A percentile compares a stretch with the other conserved stretches of the same genome.
Conservation (phyloP, 2,888 invertebrate species). For the Hyles lineata region DNA sequence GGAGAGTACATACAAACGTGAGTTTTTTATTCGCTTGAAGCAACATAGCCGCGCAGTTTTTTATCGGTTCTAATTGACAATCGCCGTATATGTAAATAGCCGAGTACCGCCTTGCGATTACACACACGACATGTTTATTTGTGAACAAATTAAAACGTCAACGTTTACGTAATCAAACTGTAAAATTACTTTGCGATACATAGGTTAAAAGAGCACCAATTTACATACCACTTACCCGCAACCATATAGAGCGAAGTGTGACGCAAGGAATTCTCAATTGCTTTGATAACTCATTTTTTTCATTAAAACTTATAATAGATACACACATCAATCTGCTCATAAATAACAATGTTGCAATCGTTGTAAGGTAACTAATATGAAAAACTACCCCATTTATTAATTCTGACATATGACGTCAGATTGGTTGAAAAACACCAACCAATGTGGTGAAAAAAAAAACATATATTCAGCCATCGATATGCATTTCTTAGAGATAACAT, state of each 20-base stretch:
- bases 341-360: too few relatives aligned
- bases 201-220: not conserved
- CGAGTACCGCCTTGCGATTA: not conserved
- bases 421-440: too few relatives aligned
- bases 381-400: too few relatives aligned
- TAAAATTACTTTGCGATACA: not conserved
- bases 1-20: not conserved
- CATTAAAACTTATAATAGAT: too few relatives aligned
- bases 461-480: too few relatives aligned
- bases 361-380: too few relatives aligned
- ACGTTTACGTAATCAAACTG: constrained; percentile 8
- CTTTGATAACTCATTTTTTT: too few relatives aligned
- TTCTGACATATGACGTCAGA: too few relatives aligned
- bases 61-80: constrained; percentile 1
- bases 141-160: not conserved
- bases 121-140: constrained; percentile 2
- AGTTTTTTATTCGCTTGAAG: not conserved
- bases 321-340: too few relatives aligned
- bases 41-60: not conserved
- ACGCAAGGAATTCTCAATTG: too few relatives aligned
- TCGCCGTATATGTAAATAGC: constrained; percentile 9
- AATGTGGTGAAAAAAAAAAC: too few relatives aligned
- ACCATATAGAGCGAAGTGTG: not conserved
- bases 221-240: not conserved
- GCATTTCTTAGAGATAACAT: too few relatives aligned